Evolutionary conservation across 2,888 invertebrate genomes (phyloP).

Genomic region (Xanthorhoe designata): DNA sequence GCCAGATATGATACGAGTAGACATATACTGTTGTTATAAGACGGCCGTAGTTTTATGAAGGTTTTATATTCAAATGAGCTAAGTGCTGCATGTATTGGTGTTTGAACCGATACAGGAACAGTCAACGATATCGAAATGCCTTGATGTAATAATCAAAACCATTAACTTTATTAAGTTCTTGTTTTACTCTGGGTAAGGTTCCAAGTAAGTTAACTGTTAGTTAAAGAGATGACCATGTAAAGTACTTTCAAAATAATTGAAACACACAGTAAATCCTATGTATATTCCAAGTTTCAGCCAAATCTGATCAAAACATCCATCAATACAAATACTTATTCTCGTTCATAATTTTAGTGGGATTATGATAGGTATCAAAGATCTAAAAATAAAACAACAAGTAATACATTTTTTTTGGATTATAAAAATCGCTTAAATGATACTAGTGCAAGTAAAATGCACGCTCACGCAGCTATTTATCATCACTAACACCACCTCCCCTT

Average conservation of each 20-base stretch:
- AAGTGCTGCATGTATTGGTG: background rate
- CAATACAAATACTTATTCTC: no score
- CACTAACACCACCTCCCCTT: slow-evolving; percentile 58
- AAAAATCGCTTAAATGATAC: slow-evolving; percentile 35
- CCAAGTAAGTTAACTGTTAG: no score
- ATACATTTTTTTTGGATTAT: background rate
- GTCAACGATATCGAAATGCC: background rate
- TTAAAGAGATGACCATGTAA: no score
- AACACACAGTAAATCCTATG: no score
- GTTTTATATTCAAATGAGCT: background rate
- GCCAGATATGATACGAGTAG: no score
- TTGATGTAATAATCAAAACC: background rate
- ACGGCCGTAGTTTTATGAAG: background rate
- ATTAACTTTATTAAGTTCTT: no score
- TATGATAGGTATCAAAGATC: no score
- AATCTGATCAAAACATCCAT: no score
- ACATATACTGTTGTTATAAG: background rate
- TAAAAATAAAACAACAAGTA: background rate
- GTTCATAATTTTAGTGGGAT: no score
- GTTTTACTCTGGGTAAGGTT: no score
- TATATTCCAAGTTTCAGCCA: no score
- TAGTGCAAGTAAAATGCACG: slow-evolving; percentile 67
- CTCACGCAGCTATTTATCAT: slow-evolving; percentile 65
- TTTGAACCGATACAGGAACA: background rate
- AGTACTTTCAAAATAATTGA: no score